Evolutionary conservation across 2,888 invertebrate species (phyloP), one percentile per base, ranked within the genome.

Genomic region (Zygothrica quintamaculata): DNA sequence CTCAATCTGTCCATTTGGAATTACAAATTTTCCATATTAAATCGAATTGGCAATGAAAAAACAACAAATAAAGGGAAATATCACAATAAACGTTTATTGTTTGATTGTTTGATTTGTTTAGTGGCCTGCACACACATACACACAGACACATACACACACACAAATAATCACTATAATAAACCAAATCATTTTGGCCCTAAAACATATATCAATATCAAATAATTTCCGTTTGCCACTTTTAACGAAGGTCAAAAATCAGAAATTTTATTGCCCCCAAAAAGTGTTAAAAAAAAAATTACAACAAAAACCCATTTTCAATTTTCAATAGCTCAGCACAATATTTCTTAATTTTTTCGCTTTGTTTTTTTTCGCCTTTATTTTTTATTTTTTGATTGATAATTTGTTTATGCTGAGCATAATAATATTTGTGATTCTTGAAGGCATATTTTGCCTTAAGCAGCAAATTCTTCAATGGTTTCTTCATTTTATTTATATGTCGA

Each of bases 1-100:
- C 1, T 7, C 29, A 29, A 9, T 29, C n/a, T n/a, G n/a, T 29
- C 29, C 16, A 16, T 39, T 39, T 18, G 18, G 5, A 3, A 31
- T 64, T 47, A 64, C 34, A 42, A 22, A 18, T 31, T 52, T 69
- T 51, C 71, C 74, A 64, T 46, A 61, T 40, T 74, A 26, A 70
- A 68, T 74, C 79, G 61, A 22, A 87, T 80, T 85, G 87, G 71
- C 80, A 77, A 77, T 87, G 87, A 84, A 85, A 85, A 84, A 47
- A 62, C 15, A 36, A 13, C 2, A 22, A 22, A 12, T 37, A 43
- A 29, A 26, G 13, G 22, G n/a, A n/a, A 3, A 13, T 33, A 57
- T 44, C 56, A 70, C 87, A 87, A 81, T 80, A 68, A 87, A 77
- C 71, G 75, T 84, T 84, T 67, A 80, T 79, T 84, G 79, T 84